Conservation (phyloP, 2,888 invertebrate species). For the Hyalella azteca region DNA sequence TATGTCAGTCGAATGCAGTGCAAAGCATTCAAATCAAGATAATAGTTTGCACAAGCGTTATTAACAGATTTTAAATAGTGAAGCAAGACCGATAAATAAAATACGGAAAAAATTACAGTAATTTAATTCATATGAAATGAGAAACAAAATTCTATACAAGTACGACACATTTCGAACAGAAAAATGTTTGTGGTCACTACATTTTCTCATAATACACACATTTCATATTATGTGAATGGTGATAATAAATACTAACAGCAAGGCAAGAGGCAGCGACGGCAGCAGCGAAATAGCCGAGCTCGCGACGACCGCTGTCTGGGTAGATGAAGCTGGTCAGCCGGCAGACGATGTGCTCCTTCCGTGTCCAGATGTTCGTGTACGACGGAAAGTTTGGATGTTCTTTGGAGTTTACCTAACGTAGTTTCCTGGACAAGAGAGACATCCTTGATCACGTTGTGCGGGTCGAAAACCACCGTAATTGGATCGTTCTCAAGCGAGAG, state of each 20-base stretch:
- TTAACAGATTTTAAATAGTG: too few species aligned
- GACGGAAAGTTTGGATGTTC: neutral
- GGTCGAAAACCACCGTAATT: neutral
- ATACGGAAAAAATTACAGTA: neutral
- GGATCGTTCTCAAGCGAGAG: neutral
- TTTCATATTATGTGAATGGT: too few species aligned
- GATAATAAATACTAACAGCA: neutral
- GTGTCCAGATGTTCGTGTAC: neutral
- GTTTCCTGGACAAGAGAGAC: neutral
- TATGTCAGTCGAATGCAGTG: too few species aligned
- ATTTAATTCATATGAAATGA: neutral
- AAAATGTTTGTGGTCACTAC: neutral
- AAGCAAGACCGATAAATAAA: neutral
- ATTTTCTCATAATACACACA: neutral
- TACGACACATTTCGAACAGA: neutral
- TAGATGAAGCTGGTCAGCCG: neutral
- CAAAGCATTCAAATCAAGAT: too few species aligned
- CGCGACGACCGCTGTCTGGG: neutral
- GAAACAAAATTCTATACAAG: neutral
- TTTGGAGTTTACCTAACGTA: neutral
- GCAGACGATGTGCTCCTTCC: neutral
- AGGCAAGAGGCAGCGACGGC: constrained; percentile 7
- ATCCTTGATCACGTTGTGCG: neutral
- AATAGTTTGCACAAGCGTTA: too few species aligned
- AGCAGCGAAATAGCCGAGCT: neutral